Base-by-base conservation (phyloP, 2,888 invertebrate genomes). In the Achlya flavicornis region DNA sequence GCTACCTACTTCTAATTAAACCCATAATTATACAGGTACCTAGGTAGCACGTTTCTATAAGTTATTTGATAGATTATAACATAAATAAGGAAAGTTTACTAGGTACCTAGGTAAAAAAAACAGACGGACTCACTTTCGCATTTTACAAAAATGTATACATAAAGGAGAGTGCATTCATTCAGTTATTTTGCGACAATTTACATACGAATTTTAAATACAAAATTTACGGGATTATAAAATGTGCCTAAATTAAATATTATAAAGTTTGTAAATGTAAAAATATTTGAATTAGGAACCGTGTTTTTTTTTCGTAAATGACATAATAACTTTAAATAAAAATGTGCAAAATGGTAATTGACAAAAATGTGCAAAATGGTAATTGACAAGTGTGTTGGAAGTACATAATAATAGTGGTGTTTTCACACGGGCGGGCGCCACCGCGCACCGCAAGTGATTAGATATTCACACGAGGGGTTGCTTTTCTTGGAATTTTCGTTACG, bases 401-500 rank as follows among this genome's bases (percentile, higher is more conserved):
- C 26, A 26, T 26, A 26, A 26, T 26, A 26, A 26, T 67, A 58
- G 65, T 64, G 53, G 16, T 19, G 19, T 53, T 53, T 53, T 53
- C 16, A 53, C 53, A 53, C 46, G 66, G 59, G 61, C 62, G 63
- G 53, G 53, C 19, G 53, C 53, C 10, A 14, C 48, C 48, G 10
- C 38, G 14, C 16, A 11, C 48, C 19, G 53, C 53, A 53, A 62
- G 63, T 64, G 62, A 82, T 86, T 80, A 82, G 67, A 70, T 78
- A 84, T 81, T 80, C 84, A 83, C 75, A 70, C 68, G 71, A 67
- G 69, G 77, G 79, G 74, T 72, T 77, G 76, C 66, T 66, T 65
- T 88, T 87, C 87, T 81, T 33, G 77, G 87, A 88, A 88, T 73
- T 77, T 82, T 85, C 81, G 80, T 72, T 83, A 71, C 77, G 64